phyloP scores from a whole-genome alignment of 2,113 vertebrate species.

The Dicrurus megarhynchus region DNA sequence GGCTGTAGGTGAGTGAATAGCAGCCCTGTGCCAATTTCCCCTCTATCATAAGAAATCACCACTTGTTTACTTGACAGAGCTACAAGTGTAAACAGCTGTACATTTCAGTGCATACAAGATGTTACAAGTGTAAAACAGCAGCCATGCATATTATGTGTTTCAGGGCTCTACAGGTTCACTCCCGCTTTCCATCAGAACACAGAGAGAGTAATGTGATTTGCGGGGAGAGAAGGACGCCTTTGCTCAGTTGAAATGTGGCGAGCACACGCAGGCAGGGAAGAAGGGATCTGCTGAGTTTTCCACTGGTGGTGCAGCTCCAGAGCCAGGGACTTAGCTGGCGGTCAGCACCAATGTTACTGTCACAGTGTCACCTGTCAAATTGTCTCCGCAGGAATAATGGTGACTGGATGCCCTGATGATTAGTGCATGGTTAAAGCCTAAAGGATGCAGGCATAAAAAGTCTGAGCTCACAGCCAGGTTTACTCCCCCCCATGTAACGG shows the following conservation, averaged over 20 bases:
- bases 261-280: not conserved
- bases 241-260: not conserved
- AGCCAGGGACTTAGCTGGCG: not conserved
- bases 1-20: constrained; percentile 22
- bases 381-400: constrained; percentile 26
- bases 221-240: not conserved
- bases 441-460: not conserved
- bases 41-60: constrained; percentile 43
- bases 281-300: not conserved
- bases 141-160: constrained; percentile 28
- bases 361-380: constrained; percentile 42
- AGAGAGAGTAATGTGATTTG: not conserved
- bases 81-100: constrained; percentile 65
- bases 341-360: not conserved
- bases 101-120: constrained; percentile 55
- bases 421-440: not conserved
- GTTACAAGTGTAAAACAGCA: constrained; percentile 56
- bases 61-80: constrained; percentile 64
- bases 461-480: not conserved
- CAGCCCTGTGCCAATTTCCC: constrained; percentile 6
- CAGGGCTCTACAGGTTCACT: constrained; percentile 36
- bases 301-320: not conserved
- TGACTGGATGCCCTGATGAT: not conserved
- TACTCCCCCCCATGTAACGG: not conserved
- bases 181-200: not conserved